A percentile compares a stretch with the other conserved stretches of the same genome.
These are phyloP conservation scores for Calidris pygmaea DNA, from an alignment of 2,113 vertebrate species.

Conservation along the genomic window DNA sequence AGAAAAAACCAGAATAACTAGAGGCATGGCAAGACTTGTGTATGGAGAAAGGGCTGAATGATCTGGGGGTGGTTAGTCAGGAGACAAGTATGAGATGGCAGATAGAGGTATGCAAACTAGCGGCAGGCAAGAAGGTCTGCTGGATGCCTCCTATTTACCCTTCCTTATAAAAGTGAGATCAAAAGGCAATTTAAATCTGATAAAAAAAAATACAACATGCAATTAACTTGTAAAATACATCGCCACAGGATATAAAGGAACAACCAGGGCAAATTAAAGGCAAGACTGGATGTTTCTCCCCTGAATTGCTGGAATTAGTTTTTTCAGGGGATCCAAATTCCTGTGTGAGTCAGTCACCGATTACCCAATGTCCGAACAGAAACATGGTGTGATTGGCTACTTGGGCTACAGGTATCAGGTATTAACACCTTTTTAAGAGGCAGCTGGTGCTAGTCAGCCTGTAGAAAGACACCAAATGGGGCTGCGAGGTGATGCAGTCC, in stretches of 20 bases:
- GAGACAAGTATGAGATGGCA: constrained; percentile 24
- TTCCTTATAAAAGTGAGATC: constrained; percentile 20
- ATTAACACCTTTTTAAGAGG: not conserved
- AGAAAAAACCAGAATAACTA: not conserved
- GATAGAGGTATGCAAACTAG: constrained; percentile 15
- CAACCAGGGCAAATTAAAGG: not conserved
- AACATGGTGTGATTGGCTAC: not conserved
- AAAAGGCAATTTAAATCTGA: constrained; percentile 31
- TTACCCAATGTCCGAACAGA: not conserved
- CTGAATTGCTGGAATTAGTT: not conserved
- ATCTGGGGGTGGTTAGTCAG: constrained; percentile 26
- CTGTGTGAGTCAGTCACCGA: not conserved
- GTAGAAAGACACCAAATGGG: not conserved
- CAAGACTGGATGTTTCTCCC: not conserved
- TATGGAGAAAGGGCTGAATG: not conserved
- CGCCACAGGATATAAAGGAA: not conserved
- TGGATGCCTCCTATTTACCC: constrained; percentile 31
- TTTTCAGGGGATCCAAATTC: not conserved
- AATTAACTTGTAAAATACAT: constrained; percentile 13
- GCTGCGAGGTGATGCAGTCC: not conserved
- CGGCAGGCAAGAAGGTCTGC: not conserved
- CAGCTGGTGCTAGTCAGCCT: not conserved
- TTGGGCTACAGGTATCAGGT: not conserved
- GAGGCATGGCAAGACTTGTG: not conserved
- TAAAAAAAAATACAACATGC: not conserved